Conservation (phyloP, 2,113 vertebrate species). For the Synchiropus splendidus region DNA sequence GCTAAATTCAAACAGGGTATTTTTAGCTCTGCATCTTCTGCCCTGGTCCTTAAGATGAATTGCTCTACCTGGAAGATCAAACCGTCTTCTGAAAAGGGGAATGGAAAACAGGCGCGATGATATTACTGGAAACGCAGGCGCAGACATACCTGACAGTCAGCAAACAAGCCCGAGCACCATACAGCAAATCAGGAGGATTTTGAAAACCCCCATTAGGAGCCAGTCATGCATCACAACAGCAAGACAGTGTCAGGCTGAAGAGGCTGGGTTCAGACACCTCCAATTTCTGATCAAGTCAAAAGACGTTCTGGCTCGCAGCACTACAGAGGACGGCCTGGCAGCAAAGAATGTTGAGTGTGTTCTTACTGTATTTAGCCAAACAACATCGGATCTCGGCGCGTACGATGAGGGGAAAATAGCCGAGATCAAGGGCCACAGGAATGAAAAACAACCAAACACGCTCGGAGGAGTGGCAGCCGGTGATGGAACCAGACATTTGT, state of each 20-base stretch:
- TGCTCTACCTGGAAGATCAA: too few relatives aligned
- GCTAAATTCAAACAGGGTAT: too few relatives aligned
- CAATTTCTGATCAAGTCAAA: slow-evolving; percentile 35
- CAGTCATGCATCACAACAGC: slow-evolving; percentile 51
- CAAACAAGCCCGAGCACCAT: slow-evolving; percentile 46
- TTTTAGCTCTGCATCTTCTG: too few relatives aligned
- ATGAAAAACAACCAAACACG: slow-evolving; percentile 38
- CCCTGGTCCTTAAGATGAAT: too few relatives aligned
- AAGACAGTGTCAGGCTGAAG: slow-evolving; percentile 43
- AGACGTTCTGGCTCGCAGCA: slow-evolving; percentile 32
- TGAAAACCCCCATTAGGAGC: slow-evolving; percentile 52
- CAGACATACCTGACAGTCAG: slow-evolving; percentile 47
- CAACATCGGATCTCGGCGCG: slow-evolving; percentile 22
- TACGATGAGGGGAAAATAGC: slow-evolving; percentile 4
- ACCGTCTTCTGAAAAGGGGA: too few relatives aligned
- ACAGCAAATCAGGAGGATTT: slow-evolving; percentile 45
- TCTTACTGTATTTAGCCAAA: slow-evolving; percentile 55
- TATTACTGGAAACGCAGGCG: neutral
- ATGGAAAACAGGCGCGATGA: too few relatives aligned
- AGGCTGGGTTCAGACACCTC: slow-evolving; percentile 34
- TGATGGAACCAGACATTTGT: slow-evolving; percentile 4
- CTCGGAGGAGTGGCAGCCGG: slow-evolving; percentile 19
- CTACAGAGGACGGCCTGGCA: slow-evolving; percentile 44
- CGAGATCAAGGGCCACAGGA: slow-evolving; percentile 25
- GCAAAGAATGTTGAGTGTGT: slow-evolving; percentile 45